Evolutionary conservation across 2,113 vertebrate species (phyloP), one percentile per base, ranked within the genome.

Genomic region (Onychostruthus taczanowskii): DNA sequence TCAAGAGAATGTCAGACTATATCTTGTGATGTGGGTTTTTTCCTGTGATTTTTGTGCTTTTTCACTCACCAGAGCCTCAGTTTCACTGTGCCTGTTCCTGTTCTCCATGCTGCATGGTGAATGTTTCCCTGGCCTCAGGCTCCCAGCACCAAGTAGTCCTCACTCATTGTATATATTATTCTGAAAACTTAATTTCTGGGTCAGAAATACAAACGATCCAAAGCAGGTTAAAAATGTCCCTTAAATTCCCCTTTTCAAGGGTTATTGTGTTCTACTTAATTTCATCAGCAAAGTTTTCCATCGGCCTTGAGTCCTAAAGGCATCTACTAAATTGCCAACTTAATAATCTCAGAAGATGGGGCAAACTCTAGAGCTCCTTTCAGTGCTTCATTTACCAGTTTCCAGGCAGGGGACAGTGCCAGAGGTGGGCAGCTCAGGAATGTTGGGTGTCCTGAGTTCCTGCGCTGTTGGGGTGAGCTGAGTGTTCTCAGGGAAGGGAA

Each of bases 131-230:
- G 35, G 5, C 35, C 24, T 76, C 4, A 0, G 27, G 18, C 37
- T 84, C 35, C n/a, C 67, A 69, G 37, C 17, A 15, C 46, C 24
- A 53, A 35, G 41, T 5, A 13, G 8, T 61, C 46, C 30, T 63
- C 19, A 22, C 7, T 30, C 61, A 6, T 53, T 1, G 0, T 9
- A 10, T 3, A 2, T 4, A 4, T 43, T 69, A 3, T 17, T 67
- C 28, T 56, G 24, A 46, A 76, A 88, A 58, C 56, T 8, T 49
- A 1, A 13, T 39, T 83, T 73, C 35, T 61, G 8, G 31, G 26
- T 78, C 55, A 66, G 56, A 73, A 85, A 52, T 61, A 59, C 16
- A 61, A 55, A 33, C 7, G 1, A 24, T 47, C 33, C 28, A 31
- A 67, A 85, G 49, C 33, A 83, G 37, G 11, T 37, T 69, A 35